These are phyloP conservation scores for Cydia splendana DNA, from an alignment of 1,140 invertebrate species.

Conservation along the genomic window DNA sequence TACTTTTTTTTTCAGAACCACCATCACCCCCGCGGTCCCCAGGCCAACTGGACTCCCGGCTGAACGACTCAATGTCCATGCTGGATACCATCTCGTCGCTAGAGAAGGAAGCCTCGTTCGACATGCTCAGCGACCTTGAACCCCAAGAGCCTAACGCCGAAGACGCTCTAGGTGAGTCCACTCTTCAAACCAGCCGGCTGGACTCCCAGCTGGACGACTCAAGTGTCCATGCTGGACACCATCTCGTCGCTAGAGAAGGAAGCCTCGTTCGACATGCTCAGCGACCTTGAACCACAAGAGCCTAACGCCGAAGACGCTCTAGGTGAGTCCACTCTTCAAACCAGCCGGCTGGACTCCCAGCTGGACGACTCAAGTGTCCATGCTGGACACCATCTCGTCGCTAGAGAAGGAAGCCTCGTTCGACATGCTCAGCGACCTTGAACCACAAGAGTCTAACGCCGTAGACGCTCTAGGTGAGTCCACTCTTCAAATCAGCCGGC, in stretches of 20 bases:
- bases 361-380: too few relatives aligned
- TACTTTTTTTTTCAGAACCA: neutral
- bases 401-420: constrained; percentile 34
- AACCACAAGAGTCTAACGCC: too few relatives aligned
- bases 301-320: constrained; percentile 37
- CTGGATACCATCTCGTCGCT: neutral
- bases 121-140: too few relatives aligned
- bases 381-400: too few relatives aligned
- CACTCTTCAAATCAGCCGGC: neutral
- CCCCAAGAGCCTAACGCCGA: too few relatives aligned
- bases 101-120: constrained; percentile 30
- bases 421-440: constrained; percentile 37
- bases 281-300: constrained; percentile 37
- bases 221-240: neutral
- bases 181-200: neutral
- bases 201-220: neutral
- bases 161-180: constrained; percentile 37
- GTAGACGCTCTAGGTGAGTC: constrained; percentile 42
- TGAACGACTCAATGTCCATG: neutral
- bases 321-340: constrained; percentile 34
- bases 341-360: too few relatives aligned
- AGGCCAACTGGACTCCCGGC: neutral
- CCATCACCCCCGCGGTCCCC: neutral
- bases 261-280: constrained; percentile 46
- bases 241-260: constrained; percentile 34